Evolutionary conservation across 2,797 vertebrate species (phyloP), one percentile per base, ranked within the genome.

Genomic region (Rallus crepitans): DNA sequence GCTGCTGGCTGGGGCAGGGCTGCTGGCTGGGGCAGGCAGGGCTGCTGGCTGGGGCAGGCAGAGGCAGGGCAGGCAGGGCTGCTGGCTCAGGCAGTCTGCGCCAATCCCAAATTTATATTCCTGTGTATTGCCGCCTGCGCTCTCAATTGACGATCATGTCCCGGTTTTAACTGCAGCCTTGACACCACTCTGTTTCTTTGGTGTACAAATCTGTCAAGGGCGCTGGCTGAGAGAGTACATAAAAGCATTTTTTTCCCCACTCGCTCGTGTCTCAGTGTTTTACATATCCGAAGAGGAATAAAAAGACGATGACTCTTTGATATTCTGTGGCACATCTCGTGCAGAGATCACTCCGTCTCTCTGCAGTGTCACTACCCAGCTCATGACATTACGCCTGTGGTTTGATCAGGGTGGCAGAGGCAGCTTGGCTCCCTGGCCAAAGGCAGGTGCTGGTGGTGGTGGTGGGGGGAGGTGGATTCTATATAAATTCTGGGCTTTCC

Each of bases 131-230:
- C 80, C 77, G 89, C 42, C 40, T 12, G 53, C 1, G 7, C 16
- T 77, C 65, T 37, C 82, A 57, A 82, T 55, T 86, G 82, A 72
- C 30, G 48, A 47, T 11, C 0, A 6, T 18, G 39, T 16, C 35
- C 89, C 20, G 33, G 95, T 96, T 97, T 94, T 90, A 93, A 71
- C 69, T 39, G 66, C 76, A 59, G 80, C 68, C 68, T 76, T 71
- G 80, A 82, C 89, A 91, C 76, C 71, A 20, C 90, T 75, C 79
- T 24, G 40, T 30, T 84, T 27, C 39, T 59, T 28, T 15, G 3
- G 19, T 24, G 17, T 8, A 56, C 90, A 48, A 80, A 94, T 21
- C 83, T 59, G 70, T 53, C 75, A 33, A 53, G 33, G 75, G 7
- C 4, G 6, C 63, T 3, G 5, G n/a, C 33, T 37, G 37, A 37